Evolutionary conservation across 2,797 vertebrate genomes (phyloP).

Genomic region (Chelon auratus): DNA sequence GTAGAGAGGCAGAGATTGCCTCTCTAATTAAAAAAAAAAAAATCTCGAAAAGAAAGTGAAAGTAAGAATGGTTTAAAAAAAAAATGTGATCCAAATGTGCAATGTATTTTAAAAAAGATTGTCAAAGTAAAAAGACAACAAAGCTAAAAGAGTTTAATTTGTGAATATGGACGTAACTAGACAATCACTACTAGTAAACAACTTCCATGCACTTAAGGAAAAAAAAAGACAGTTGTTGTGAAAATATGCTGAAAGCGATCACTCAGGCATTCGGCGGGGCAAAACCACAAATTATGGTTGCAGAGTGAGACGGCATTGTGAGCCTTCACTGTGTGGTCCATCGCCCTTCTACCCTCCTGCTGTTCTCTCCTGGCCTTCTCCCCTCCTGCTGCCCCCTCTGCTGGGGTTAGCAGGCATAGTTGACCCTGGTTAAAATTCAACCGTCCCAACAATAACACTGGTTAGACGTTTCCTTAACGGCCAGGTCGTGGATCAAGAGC

Average conservation of each 20-base stretch:
- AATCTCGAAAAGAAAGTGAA: background rate
- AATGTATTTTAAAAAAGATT: background rate
- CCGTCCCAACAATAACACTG: conserved; percentile 51
- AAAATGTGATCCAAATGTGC: background rate
- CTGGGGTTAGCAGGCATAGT: conserved; percentile 77
- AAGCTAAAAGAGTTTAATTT: conserved; percentile 17
- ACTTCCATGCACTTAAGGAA: conserved; percentile 32
- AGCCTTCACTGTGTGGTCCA: conserved; percentile 80
- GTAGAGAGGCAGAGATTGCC: too few species aligned
- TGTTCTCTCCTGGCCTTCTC: conserved; percentile 63
- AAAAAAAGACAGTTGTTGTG: conserved; percentile 60
- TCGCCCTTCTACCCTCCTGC: conserved; percentile 62
- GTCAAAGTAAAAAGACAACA: conserved; percentile 6
- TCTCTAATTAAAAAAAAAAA: background rate
- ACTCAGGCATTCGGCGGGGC: conserved; percentile 63
- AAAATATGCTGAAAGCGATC: conserved; percentile 72
- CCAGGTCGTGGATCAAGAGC: conserved; percentile 15
- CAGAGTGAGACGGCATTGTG: conserved; percentile 71
- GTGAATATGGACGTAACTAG: conserved; percentile 40
- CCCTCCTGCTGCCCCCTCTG: conserved; percentile 78
- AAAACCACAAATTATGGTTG: conserved; percentile 78
- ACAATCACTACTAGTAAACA: conserved; percentile 53
- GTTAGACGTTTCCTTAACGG: conserved; percentile 50
- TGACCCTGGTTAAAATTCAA: conserved; percentile 82
- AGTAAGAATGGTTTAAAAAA: background rate